phyloP scores from a whole-genome alignment of 2,888 invertebrate genomes.

The Lasioglossum pauxillum region DNA sequence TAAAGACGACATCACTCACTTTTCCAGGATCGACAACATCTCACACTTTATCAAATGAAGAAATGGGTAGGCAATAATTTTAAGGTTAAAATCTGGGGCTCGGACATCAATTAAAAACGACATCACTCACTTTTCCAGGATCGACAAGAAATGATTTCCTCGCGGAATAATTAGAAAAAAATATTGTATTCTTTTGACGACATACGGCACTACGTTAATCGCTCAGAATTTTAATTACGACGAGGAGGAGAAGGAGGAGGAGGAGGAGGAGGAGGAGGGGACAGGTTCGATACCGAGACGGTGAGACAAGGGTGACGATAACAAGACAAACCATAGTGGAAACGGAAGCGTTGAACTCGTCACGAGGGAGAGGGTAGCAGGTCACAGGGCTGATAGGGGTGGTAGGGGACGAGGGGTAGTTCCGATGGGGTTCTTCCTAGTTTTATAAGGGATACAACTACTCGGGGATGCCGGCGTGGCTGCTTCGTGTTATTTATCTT shows the following conservation, averaged over 20 bases:
- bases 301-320: slow-evolving; percentile 18
- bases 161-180: not conserved
- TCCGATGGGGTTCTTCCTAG: slow-evolving; percentile 61
- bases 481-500: slow-evolving; percentile 83
- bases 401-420: slow-evolving; percentile 53
- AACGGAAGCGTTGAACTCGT: slow-evolving; percentile 46
- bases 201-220: not conserved
- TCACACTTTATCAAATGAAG: too few species aligned
- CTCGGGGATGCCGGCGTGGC: slow-evolving; percentile 48
- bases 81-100: too few species aligned
- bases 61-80: too few species aligned
- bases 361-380: slow-evolving; percentile 16
- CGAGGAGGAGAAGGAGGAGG: too few species aligned
- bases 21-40: too few species aligned
- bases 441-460: slow-evolving; percentile 67
- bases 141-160: too few species aligned
- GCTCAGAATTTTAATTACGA: not conserved
- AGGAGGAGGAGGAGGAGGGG: not conserved
- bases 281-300: not conserved
- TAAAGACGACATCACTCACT: too few species aligned
- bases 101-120: too few species aligned
- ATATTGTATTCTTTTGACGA: not conserved
- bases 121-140: too few species aligned
- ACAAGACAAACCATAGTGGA: slow-evolving; percentile 31
- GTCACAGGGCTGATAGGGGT: slow-evolving; percentile 3